Conservation (phyloP, 1,140 invertebrate species). For the Pseudomyrmex flavicornis region DNA sequence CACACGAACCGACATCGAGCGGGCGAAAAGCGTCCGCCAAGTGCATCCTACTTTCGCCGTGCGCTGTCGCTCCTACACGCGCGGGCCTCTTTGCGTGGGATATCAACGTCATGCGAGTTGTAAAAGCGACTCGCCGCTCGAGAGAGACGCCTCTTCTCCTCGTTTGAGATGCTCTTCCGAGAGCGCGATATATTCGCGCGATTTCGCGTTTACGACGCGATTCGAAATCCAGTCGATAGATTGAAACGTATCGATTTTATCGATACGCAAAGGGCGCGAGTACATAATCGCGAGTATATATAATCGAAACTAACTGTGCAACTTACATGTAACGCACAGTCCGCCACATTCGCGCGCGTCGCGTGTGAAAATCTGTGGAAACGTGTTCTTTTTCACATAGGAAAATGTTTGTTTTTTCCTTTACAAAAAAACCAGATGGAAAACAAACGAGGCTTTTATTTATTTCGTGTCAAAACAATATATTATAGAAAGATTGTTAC, state of each 20-base stretch:
- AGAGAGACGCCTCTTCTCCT: too few species aligned
- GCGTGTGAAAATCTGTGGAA: too few species aligned
- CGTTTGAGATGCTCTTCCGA: neutral
- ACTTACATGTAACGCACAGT: too few species aligned
- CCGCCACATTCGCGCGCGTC: too few species aligned
- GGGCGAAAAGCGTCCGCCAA: constrained; percentile 61
- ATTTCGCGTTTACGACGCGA: constrained; percentile 17
- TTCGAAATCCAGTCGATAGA: constrained; percentile 7
- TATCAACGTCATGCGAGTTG: constrained; percentile 65
- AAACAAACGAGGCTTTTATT: neutral
- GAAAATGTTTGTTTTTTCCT: too few species aligned
- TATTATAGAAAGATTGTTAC: neutral
- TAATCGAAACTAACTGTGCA: constrained; percentile 13
- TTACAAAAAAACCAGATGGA: too few species aligned
- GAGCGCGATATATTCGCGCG: too few species aligned
- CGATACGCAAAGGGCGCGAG: neutral
- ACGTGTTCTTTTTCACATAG: too few species aligned
- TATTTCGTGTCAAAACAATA: neutral
- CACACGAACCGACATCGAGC: constrained; percentile 32
- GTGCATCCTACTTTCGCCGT: constrained; percentile 78
- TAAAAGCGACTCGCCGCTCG: constrained; percentile 60
- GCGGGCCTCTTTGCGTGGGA: constrained; percentile 61
- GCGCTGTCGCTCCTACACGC: constrained; percentile 47
- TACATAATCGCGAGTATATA: neutral
- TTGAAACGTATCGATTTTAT: constrained; percentile 42